These are phyloP conservation scores for Cochlearius cochlearius DNA, from an alignment of 2,113 vertebrate genomes.

Conservation along the genomic window DNA sequence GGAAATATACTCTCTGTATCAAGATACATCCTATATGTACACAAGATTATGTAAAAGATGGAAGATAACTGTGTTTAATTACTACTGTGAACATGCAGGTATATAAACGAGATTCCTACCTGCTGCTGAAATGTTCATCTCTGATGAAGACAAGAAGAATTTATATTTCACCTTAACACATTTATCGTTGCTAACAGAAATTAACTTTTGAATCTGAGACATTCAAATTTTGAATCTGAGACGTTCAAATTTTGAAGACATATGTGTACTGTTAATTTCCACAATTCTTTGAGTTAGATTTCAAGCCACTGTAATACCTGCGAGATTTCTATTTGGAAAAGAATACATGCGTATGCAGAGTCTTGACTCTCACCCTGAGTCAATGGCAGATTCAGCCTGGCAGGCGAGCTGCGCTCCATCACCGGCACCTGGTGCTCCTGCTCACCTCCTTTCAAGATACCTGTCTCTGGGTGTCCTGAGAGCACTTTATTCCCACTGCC, in stretches of 20 bases:
- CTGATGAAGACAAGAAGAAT: not conserved
- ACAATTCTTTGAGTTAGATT: not conserved
- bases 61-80: not conserved
- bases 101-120: not conserved
- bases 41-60: not conserved
- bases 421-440: not conserved
- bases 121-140: not conserved
- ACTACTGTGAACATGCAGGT: not conserved
- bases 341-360: not conserved
- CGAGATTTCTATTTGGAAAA: not conserved
- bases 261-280: not conserved
- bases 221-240: not conserved
- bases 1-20: not conserved
- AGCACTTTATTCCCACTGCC: conserved; percentile 51
- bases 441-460: conserved; percentile 32
- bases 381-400: conserved; percentile 35
- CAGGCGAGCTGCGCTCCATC: not conserved
- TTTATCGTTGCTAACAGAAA: not conserved
- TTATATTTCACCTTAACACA: not conserved
- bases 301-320: not conserved
- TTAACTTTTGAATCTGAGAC: not conserved
- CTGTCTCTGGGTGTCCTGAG: not conserved
- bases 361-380: conserved; percentile 61
- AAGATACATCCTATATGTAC: not conserved
- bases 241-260: not conserved